phyloP scores from a whole-genome alignment of 2,797 vertebrate genomes.

The Sebastes flavidus region DNA sequence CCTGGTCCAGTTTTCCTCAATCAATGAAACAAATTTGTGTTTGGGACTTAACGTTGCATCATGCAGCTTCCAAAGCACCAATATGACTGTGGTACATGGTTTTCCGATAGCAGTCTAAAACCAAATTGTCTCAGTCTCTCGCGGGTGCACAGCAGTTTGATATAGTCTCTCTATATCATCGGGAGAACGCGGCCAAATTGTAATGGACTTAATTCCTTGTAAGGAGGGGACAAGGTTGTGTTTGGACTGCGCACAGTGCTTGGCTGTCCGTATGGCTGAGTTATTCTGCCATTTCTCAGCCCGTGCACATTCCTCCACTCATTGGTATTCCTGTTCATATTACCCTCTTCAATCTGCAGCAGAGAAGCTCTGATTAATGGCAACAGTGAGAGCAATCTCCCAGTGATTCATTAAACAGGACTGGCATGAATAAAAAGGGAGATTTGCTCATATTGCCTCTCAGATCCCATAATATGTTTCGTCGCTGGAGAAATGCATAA shows the following conservation, averaged over 20 bases:
- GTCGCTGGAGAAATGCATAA: conserved; percentile 77
- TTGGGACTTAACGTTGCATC: conserved; percentile 42
- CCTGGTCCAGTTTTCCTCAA: conserved; percentile 49
- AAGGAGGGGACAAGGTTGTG: conserved; percentile 52
- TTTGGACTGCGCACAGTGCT: conserved; percentile 56
- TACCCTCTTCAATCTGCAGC: conserved; percentile 79
- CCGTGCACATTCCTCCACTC: conserved; percentile 67
- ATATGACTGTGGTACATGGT: conserved; percentile 49
- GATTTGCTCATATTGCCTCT: conserved; percentile 80
- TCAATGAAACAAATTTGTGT: conserved; percentile 69
- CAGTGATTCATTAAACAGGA: conserved; percentile 80
- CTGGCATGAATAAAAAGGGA: conserved; percentile 82
- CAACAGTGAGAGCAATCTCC: conserved; percentile 80
- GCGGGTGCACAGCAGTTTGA: conserved; percentile 33
- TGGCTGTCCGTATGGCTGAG: conserved; percentile 53
- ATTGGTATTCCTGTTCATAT: conserved; percentile 82
- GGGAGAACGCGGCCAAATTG: conserved; percentile 29
- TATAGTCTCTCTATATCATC: conserved; percentile 40
- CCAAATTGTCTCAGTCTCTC: conserved; percentile 53
- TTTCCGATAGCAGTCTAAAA: conserved; percentile 62
- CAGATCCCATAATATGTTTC: conserved; percentile 80
- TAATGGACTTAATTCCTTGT: conserved; percentile 55
- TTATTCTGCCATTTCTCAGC: conserved; percentile 65
- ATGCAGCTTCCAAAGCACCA: conserved; percentile 43
- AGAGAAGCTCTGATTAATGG: conserved; percentile 81